Base-by-base conservation (phyloP, 1,140 invertebrate genomes). In the Scaptodrosophila lebanonensis region DNA sequence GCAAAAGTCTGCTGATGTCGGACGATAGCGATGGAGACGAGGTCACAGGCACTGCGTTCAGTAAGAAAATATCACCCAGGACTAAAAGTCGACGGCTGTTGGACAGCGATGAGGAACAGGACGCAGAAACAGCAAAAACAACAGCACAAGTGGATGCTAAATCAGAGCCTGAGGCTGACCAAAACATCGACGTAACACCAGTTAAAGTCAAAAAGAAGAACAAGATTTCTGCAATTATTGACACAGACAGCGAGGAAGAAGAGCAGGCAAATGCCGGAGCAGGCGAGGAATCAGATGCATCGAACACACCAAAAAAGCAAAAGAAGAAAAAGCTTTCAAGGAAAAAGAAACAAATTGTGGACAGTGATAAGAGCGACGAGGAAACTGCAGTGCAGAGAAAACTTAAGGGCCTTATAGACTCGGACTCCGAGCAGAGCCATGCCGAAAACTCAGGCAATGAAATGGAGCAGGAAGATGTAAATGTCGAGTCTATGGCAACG, bases 1-100 rank as follows among this genome's bases (percentile, higher is more conserved):
- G 68, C 25, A 63, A 79, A 12, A 79, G 72, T 35, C 47, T 85
- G 20, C 30, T 68, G 15, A 72, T 85, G 66, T 85, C 83, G 17
- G 83, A 85, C 22, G n/a, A n/a, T n/a, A 83, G 77, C 9, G 83
- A 85, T 42, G 50, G 53, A 12, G 75, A 76, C 8, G 4, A 30
- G 17, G 68, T 62, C 15, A 38, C 42, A 7, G 3, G 22, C 12
- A 44, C 27, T 5, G 1, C 5, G 2, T 12, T 27, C 22, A 8
- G 20, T 16, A 43, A 52, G 52, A 45, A 75, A 57, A 20, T 39
- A 8, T 40, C 27, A 1, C 33, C 60, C 6, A 51, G 47, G 17
- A 33, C 9, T 30, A 60, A 29, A 15, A 12, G 25, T 3, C 62
- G 39, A 3, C 25, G 44, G 3, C 15, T 51, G n/a, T 5, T 11